Conservation (phyloP, 2,888 invertebrate genomes). For the Eumerus sabulonum region DNA sequence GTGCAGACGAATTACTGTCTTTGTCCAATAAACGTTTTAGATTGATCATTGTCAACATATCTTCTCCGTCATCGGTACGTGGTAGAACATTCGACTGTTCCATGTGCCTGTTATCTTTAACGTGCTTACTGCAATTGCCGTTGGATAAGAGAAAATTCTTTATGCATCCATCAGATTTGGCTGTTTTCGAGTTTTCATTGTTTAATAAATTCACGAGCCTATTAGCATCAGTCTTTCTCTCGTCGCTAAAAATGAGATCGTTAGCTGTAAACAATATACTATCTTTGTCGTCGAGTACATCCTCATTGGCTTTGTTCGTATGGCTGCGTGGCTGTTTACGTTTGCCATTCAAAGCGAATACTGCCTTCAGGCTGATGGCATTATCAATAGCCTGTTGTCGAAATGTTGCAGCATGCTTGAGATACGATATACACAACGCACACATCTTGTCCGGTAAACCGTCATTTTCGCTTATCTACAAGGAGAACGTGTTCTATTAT, state of each 20-base stretch:
- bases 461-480: constrained; percentile 74
- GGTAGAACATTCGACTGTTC: constrained; percentile 53
- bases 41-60: constrained; percentile 71
- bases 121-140: constrained; percentile 25
- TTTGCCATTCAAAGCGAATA: constrained; percentile 50
- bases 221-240: constrained; percentile 74
- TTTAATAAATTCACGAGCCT: constrained; percentile 68
- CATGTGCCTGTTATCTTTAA: constrained; percentile 45
- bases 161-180: constrained; percentile 71
- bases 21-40: constrained; percentile 74
- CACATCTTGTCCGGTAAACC: constrained; percentile 77
- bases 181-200: constrained; percentile 67
- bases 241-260: constrained; percentile 73
- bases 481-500: constrained; percentile 2
- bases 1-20: constrained; percentile 66
- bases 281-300: constrained; percentile 46
- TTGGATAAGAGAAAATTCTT: constrained; percentile 69
- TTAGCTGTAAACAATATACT: constrained; percentile 72
- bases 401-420: constrained; percentile 78
- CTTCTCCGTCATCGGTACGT: constrained; percentile 59
- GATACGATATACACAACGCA: constrained; percentile 78
- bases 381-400: constrained; percentile 77
- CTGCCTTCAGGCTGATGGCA: constrained; percentile 73
- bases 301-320: constrained; percentile 47
- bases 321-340: constrained; percentile 32